Conservation (phyloP, 2,888 invertebrate species). For the Eristalis pertinax region DNA sequence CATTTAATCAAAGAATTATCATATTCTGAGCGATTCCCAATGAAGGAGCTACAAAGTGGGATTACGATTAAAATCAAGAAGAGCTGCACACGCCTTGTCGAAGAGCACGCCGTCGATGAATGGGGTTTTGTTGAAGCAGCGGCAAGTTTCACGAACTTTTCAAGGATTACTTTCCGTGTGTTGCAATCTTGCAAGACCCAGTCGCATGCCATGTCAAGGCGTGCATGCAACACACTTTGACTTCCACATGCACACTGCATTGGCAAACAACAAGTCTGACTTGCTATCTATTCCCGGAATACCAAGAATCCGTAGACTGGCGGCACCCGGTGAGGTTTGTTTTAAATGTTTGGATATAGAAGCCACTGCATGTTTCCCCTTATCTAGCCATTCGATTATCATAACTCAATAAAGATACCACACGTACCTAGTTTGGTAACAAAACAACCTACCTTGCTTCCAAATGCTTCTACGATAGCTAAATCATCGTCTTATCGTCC, state of each 20-base stretch:
- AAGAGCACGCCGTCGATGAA: background rate
- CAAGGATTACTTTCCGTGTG: background rate
- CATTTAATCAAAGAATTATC: conserved; percentile 1
- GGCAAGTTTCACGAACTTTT: background rate
- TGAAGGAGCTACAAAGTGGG: background rate
- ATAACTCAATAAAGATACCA: conserved; percentile 70
- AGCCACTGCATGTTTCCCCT: conserved; percentile 61
- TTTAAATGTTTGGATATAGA: conserved; percentile 67
- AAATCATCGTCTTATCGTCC: conserved; percentile 59
- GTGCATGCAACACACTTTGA: background rate
- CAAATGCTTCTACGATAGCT: conserved; percentile 52
- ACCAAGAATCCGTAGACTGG: background rate
- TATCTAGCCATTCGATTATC: conserved; percentile 68
- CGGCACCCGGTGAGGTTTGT: conserved; percentile 30
- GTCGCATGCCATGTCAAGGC: background rate
- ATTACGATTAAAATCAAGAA: conserved; percentile 2
- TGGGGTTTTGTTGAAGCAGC: background rate
- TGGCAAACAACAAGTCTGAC: conserved; percentile 31
- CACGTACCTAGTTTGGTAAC: conserved; percentile 26
- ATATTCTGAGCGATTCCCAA: background rate
- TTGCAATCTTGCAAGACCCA: too few relatives aligned
- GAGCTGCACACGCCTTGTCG: background rate
- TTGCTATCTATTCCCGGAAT: conserved; percentile 40
- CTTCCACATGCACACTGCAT: background rate
- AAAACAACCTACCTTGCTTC: conserved; percentile 34